Evolutionary conservation across 92 coral and sea anemone species (phyloP).

Genomic region (Plumapathes pennacea): DNA sequence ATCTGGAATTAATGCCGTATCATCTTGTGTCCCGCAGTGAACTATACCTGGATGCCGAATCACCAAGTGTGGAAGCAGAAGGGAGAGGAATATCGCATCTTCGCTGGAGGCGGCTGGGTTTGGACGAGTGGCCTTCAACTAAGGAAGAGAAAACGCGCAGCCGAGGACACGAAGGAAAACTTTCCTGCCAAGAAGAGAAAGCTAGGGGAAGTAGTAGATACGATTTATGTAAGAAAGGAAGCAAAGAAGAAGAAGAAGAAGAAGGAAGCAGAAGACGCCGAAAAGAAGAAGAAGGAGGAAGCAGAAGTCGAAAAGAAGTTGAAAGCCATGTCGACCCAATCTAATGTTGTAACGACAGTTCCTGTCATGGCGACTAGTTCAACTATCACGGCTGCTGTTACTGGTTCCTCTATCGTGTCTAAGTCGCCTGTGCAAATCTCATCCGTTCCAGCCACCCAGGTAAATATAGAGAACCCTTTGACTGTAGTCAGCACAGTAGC

Average conservation of each 20-base stretch:
- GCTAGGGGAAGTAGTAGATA: constrained; percentile 71
- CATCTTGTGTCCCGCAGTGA: too few species aligned
- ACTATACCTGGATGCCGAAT: constrained; percentile 95
- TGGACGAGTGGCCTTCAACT: constrained; percentile 88
- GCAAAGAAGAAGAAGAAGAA: constrained; percentile 44
- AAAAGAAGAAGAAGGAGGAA: constrained; percentile 6
- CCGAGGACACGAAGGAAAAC: constrained; percentile 54
- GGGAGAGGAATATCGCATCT: constrained; percentile 96
- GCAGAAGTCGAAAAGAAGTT: neutral
- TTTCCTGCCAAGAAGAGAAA: constrained; percentile 76
- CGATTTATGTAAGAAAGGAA: constrained; percentile 51
- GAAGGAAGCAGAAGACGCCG: constrained; percentile 43
- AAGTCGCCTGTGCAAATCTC: neutral
- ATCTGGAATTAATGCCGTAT: too few species aligned
- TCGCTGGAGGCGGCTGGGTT: constrained; percentile 98
- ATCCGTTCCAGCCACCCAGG: neutral
- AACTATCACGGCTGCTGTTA: neutral
- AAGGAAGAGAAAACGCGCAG: constrained; percentile 63
- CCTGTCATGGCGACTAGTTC: constrained; percentile 1
- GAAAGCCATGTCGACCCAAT: constrained; percentile 1
- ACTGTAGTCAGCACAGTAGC: too few species aligned
- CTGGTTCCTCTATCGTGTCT: neutral
- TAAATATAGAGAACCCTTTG: too few species aligned
- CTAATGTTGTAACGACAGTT: neutral
- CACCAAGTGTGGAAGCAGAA: constrained; percentile 98